Percentiles rank a stretch among this genome's conserved stretches.
Evolutionary conservation across 2,113 vertebrate species (phyloP).

Genomic region (Microcebus lehilahytsara): DNA sequence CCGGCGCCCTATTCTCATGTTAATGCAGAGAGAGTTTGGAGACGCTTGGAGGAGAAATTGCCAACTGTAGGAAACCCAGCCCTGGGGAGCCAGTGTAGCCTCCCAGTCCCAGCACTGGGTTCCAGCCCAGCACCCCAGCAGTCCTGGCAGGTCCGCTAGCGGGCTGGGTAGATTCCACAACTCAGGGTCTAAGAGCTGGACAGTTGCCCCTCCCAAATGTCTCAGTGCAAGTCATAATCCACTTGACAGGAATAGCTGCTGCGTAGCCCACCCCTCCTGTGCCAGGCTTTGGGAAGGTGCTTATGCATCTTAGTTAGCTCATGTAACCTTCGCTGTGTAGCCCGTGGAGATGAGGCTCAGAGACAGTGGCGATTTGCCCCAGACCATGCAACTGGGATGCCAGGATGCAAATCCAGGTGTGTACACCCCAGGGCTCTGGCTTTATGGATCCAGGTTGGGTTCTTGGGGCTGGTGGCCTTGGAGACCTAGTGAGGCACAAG

Average conservation of each 20-base stretch:
- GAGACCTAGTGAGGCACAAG: neutral
- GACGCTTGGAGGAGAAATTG: constrained; percentile 25
- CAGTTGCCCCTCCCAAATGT: neutral
- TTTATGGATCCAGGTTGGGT: neutral
- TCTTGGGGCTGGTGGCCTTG: neutral
- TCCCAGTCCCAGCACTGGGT: no score
- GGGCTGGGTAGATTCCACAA: neutral
- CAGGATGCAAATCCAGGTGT: neutral
- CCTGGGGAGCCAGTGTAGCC: neutral
- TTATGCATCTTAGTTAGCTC: neutral
- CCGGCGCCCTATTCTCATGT: constrained; percentile 77
- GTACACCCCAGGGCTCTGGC: neutral
- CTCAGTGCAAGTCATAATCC: neutral
- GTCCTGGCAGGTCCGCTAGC: neutral
- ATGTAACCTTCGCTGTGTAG: neutral
- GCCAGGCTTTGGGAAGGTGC: neutral
- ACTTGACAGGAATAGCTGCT: neutral
- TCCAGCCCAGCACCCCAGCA: neutral
- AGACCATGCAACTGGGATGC: neutral
- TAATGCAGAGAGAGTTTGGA: constrained; percentile 66
- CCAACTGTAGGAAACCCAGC: neutral
- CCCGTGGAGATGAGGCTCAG: neutral
- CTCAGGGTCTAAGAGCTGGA: neutral
- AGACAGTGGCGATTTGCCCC: neutral
- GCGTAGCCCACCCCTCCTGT: neutral